Base-by-base conservation (phyloP, 2,888 invertebrate genomes). In the Abrostola tripartita region DNA sequence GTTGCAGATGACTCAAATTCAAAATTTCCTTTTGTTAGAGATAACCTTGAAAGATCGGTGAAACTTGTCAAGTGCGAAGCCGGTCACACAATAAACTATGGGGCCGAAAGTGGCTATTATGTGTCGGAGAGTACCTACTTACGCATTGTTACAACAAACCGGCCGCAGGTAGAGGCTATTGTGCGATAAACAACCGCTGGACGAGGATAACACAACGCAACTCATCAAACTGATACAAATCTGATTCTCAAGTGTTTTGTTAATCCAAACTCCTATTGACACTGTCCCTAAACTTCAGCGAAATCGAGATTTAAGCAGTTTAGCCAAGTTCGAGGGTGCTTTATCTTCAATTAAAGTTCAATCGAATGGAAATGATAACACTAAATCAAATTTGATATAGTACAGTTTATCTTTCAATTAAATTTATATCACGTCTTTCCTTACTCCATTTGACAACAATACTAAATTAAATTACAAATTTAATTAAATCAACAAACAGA, bases 141-240 rank as follows among this genome's bases (percentile, higher is more conserved):
- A 74, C 75, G 72, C 76, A 84, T 82, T 85, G 78, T 85, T 78
- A 74, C 68, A 76, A 77, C 71, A 76, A 75, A 77, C 78, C 62
- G 71, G 68, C 72, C 74, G 84, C 91, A 91, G 91, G 92, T 91
- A 92, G 84, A 81, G 59, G 63, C 79, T 75, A 86, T 89, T 90
- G 86, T 87, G 72, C 78, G 59, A 67, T 78, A 81, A 79, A 80
- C 76, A 79, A 77, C 68, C 65, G 75, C 81, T 74, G 76, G 73
- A 74, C 79, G 79, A 71, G 81, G 79, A 77, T 81, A 82, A 79
- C 79, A 85, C 78, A 84, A 85, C 82, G 83, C 75, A 79, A 83
- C 83, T 82, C 80, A 71, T 73, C 79, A 79, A 81, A 85, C 79
- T 76, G 79, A 84, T 85, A 85, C 71, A 75, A 82, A 85, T 84